Evolutionary conservation across 2,113 vertebrate genomes (phyloP), one percentile per base, ranked within the genome.

Genomic region (Oreochromis niloticus): DNA sequence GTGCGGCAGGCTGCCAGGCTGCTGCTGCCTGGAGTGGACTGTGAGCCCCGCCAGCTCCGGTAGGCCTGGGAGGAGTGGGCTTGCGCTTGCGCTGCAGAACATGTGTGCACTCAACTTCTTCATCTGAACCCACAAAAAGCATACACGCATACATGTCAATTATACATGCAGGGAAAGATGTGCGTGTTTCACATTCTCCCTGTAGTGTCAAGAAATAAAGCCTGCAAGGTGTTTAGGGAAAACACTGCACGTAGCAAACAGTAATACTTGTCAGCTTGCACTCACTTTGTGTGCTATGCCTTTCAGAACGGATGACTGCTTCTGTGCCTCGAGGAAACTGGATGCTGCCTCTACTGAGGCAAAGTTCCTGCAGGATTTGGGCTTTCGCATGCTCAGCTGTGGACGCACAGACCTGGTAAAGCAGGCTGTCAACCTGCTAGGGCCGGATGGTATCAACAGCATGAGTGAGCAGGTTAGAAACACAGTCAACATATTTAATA

Each of bases 381-480:
- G 98, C n/a, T 99, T 99, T 95, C 97, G 98, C 52, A 99, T 99
- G 99, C 97, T 99, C 90, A 99, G 98, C 96, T 99, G 99, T 4
- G 99, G 99, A 68, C 97, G 99, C 88, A 99, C 98, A 0, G 98
- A 99, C 95, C 95, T 99, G 90, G 99, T 99, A 87, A 99, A 99
- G 90, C 99, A 99, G 93, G 99, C 99, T 2, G 97, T 98, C 93
- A 97, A 97, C 86, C 96, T 99, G 90, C 97, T 99, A 66, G 99
- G 99, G 4, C 97, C 98, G 0, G 97, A 99, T 41, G 98, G 99
- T 39, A 98, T 99, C 96, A 99, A 99, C 97, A 98, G 98, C 96
- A 97, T 97, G 97, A 99, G 98, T 19, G 99, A 99, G 92, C 99
- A 99, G 98, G 99, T 99, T 95, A 95, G 90, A 87, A 83, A 84